Conservation (phyloP, 2,888 invertebrate species). For the Apocheima hispidaria region DNA sequence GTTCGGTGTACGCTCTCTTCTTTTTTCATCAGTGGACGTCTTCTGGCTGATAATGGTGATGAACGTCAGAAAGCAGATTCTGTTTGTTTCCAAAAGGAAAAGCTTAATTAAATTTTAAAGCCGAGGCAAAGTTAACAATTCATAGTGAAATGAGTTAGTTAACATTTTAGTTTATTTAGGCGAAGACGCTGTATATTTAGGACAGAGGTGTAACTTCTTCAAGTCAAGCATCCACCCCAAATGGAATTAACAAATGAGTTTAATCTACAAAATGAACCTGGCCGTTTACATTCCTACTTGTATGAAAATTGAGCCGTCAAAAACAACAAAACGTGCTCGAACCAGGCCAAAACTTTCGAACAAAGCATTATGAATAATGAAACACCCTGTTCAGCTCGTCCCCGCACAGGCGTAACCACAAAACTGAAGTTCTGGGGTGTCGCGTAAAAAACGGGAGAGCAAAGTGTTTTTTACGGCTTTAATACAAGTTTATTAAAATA, state of each 20-base stretch:
- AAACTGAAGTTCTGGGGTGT: slow-evolving; percentile 62
- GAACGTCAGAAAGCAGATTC: slow-evolving; percentile 24
- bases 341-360: slow-evolving; percentile 71
- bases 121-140: slow-evolving; percentile 31
- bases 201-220: slow-evolving; percentile 33
- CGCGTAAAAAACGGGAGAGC: slow-evolving; percentile 77
- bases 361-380: slow-evolving; percentile 85
- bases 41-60: too few relatives aligned
- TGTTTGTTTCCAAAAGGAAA: slow-evolving; percentile 9
- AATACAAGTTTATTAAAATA: slow-evolving; percentile 86
- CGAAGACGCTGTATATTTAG: slow-evolving; percentile 44
- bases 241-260: slow-evolving; percentile 36
- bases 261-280: slow-evolving; percentile 33
- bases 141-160: slow-evolving; percentile 26
- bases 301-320: slow-evolving; percentile 65
- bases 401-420: slow-evolving; percentile 52
- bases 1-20: too few relatives aligned
- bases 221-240: slow-evolving; percentile 24
- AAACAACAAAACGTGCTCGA: slow-evolving; percentile 71
- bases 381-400: slow-evolving; percentile 69
- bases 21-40: too few relatives aligned
- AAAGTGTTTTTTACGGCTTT: slow-evolving; percentile 85
- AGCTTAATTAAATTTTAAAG: slow-evolving; percentile 48
- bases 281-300: slow-evolving; percentile 29
- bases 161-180: slow-evolving; percentile 41